Evolutionary conservation across 2,113 vertebrate species (phyloP).

Genomic region (Xenopus tropicalis): UCB_Xtro_10.0 CM004449.2:96235001-96235500

Average conservation of each 20-base stretch:
- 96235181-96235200: conserved; percentile 75
- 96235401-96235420: too few species aligned
- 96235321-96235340: conserved; percentile 37
- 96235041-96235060: too few species aligned
- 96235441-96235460: too few species aligned
- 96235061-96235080: background rate
- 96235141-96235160: conserved; percentile 93
- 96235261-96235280: conserved; percentile 47
- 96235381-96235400: background rate
- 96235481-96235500: too few species aligned
- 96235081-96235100: conserved; percentile 1
- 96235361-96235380: conserved; percentile 4
- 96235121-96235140: conserved; percentile 86
- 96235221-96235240: conserved; percentile 93
- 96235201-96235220: conserved; percentile 73
- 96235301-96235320: conserved; percentile 30
- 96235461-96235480: too few species aligned
- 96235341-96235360: background rate
- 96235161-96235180: conserved; percentile 83
- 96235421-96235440: too few species aligned
- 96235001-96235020: too few species aligned
- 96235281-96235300: conserved; percentile 41
- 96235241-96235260: conserved; percentile 95
- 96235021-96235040: too few species aligned
- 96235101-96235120: conserved; percentile 98